phyloP scores from a whole-genome alignment of 2,888 invertebrate species.

The Siphonodentalium dalli region DNA sequence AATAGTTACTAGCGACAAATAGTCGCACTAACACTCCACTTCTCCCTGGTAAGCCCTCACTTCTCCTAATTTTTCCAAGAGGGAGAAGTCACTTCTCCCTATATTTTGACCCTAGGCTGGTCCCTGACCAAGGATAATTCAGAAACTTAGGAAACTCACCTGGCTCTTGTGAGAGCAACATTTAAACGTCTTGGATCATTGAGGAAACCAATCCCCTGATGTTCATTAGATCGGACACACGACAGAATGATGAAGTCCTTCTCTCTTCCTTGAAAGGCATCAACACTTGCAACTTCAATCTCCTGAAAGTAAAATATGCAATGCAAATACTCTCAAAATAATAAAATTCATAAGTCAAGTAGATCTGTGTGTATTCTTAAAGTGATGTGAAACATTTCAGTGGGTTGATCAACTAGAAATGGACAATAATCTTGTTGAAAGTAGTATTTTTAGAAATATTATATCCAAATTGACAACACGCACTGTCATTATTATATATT shows the following conservation, averaged over 20 bases:
- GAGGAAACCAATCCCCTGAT: slow-evolving; percentile 98
- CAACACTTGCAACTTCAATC: slow-evolving; percentile 98
- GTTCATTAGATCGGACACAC: slow-evolving; percentile 97
- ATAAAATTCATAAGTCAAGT: not conserved
- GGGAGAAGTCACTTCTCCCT: not conserved
- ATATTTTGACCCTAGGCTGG: not conserved
- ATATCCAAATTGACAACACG: too few species aligned
- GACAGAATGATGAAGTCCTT: slow-evolving; percentile 99
- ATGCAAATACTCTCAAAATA: not conserved
- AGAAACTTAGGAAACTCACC: slow-evolving; percentile 65
- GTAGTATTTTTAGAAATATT: too few species aligned
- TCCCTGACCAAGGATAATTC: not conserved
- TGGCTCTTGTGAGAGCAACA: slow-evolving; percentile 96
- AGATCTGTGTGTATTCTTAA: too few species aligned
- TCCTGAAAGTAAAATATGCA: slow-evolving; percentile 72
- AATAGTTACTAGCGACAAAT: too few species aligned
- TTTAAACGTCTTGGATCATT: slow-evolving; percentile 97
- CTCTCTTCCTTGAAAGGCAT: slow-evolving; percentile 98
- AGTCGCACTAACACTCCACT: too few species aligned
- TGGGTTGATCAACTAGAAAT: too few species aligned
- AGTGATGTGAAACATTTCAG: too few species aligned
- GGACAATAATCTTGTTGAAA: too few species aligned
- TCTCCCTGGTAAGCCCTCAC: too few species aligned
- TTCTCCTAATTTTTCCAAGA: not conserved
- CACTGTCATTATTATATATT: too few species aligned